Evolutionary conservation across 2,113 vertebrate genomes (phyloP).

Genomic region (Scolopax mira): DNA sequence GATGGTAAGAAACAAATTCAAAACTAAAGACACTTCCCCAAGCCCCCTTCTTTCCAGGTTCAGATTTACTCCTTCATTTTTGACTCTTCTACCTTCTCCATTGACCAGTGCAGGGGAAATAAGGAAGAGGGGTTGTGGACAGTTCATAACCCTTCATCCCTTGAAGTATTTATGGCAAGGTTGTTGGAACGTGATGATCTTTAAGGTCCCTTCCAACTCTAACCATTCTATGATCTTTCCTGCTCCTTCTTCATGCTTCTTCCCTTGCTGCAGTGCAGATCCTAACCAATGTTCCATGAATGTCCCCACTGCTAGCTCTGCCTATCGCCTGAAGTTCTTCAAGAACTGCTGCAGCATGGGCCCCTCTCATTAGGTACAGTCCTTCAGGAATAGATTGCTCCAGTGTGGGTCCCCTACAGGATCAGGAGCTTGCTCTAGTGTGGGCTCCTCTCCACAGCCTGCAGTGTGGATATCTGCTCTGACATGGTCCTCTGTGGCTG

Average conservation of each 20-base stretch:
- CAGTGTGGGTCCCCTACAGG: accelerated
- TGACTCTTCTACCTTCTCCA: background rate
- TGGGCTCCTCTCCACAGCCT: background rate
- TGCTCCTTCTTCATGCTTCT: background rate
- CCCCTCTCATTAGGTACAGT: background rate
- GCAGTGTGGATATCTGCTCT: background rate
- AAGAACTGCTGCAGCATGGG: background rate
- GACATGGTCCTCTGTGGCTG: background rate
- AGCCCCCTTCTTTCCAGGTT: background rate
- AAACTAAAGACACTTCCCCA: background rate
- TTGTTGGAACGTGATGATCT: too few species aligned
- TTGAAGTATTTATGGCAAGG: too few species aligned
- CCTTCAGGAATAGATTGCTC: background rate
- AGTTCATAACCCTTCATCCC: background rate
- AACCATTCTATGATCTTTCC: background rate
- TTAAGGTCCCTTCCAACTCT: too few species aligned
- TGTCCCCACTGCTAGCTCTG: accelerated
- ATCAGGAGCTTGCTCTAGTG: background rate
- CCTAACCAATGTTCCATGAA: background rate
- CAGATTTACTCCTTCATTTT: background rate
- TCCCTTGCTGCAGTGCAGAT: accelerated
- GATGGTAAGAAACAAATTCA: background rate
- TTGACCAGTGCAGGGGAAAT: accelerated
- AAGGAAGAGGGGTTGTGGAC: background rate
- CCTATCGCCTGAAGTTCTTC: background rate